Base-by-base conservation (phyloP, 2,797 vertebrate species). In the Pseudochromis fuscus region DNA sequence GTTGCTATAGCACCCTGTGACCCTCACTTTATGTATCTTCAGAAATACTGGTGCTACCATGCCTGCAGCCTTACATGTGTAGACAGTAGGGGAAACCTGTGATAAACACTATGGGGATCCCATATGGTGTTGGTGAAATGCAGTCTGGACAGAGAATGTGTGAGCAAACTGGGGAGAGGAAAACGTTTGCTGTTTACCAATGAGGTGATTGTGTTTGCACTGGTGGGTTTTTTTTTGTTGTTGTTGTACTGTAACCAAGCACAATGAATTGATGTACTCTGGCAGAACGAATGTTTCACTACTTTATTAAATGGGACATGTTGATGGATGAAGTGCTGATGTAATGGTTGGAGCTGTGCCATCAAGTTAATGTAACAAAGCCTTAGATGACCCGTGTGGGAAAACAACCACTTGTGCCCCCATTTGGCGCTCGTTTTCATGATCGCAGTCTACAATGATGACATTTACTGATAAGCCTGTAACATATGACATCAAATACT, bases 341-440 rank as follows among this genome's bases (percentile, higher is more conserved):
- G 82, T 82, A 79, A 82, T 73, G 72, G 63, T 55, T 85, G 89
- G 79, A 83, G 57, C 61, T 49, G 53, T 75, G 86, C 85, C 86
- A 87, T 51, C 15, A 52, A 42, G 30, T 77, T 48, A 76, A 85
- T 72, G 56, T 45, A 72, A 76, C 66, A 50, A 64, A 74, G 83
- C 81, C 83, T 90, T 76, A 62, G 67, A 75, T 79, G 72, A 86
- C 68, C 70, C 24, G 3, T 27, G 33, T 16, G 23, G 46, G 48
- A 50, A 61, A 30, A 46, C 16, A 15, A 72, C 62, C 73, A 75
- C 77, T 68, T 0, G 72, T 90, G 82, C 81, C 83, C 77, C 77
- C 46, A 18, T 51, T 67, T 68, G 52, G 18, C 38, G 28, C 37
- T 4, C 9, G n/a, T 58, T 58, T 45, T 21, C 10, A 60, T 49